Evolutionary conservation across 2,797 vertebrate genomes (phyloP), one percentile per base, ranked within the genome.

Genomic region (Astyanax mexicanus): DNA sequence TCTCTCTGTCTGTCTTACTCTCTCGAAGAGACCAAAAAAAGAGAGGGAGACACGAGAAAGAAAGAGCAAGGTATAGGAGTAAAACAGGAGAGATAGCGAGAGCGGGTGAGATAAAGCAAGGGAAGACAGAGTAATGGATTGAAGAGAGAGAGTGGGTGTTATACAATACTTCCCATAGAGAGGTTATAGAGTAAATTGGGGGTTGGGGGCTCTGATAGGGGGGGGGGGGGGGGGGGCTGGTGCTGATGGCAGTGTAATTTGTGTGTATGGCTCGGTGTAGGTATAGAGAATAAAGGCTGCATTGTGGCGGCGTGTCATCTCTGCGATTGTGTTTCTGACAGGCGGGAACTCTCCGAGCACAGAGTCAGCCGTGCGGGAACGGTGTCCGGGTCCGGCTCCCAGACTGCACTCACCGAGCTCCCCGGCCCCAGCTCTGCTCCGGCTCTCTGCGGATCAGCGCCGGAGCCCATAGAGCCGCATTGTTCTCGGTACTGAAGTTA

Each of bases 401-500:
- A 75, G 74, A 78, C 67, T 68, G 67, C 66, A 17, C 25, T 40
- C 1, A n/a, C 17, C n/a, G n/a, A n/a, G n/a, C n/a, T n/a, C n/a
- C n/a, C n/a, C n/a, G n/a, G n/a, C 47, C 61, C 57, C 6, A 37
- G 57, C 58, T 40, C 7, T 23, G 60, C 60, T 38, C 57, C 49
- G 55, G 9, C 17, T 38, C 64, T 38, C 40, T 29, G 35, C 29
- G 27, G 62, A 27, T 68, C 77, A 52, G 45, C 32, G 17, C n/a
- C 71, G 49, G 27, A 77, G 57, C 27, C 37, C 37, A 81, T 57
- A 69, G 75, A 79, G 45, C 25, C 52, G 10, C 74, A 81, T 74
- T 84, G 81, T 84, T 81, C 71, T 72, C 66, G 35, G 47, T 35
- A 32, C 55, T 75, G 65, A 81, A 80, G 72, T 79, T 83, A 80